phyloP scores from a whole-genome alignment of 2,113 vertebrate species.

The Pyrgilauda ruficollis region DNA sequence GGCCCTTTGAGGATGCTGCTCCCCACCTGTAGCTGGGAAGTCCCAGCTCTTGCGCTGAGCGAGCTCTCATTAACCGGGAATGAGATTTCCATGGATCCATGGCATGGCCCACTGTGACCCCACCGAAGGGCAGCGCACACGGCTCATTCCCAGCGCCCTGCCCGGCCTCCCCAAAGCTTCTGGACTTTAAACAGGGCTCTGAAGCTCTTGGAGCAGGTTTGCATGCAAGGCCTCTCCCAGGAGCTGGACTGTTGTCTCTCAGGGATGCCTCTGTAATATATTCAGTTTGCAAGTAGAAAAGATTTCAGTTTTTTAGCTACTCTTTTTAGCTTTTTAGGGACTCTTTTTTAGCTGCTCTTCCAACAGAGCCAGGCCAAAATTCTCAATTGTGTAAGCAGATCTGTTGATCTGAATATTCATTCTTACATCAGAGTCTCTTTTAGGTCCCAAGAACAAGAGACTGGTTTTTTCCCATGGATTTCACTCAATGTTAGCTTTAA shows the following conservation, averaged over 20 bases:
- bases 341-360: not conserved
- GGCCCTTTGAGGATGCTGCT: slow-evolving; percentile 14
- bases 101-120: too few relatives aligned
- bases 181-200: not conserved
- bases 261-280: not conserved
- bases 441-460: not conserved
- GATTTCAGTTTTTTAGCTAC: not conserved
- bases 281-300: not conserved
- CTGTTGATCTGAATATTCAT: not conserved
- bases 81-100: not conserved
- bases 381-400: not conserved
- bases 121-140: accelerated
- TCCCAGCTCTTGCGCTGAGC: not conserved
- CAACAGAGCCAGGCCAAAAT: not conserved
- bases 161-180: not conserved
- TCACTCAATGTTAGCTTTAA: not conserved
- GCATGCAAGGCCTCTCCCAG: not conserved
- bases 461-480: not conserved
- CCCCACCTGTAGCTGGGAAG: not conserved
- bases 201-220: not conserved
- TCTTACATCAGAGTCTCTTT: not conserved
- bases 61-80: not conserved
- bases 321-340: not conserved
- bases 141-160: not conserved
- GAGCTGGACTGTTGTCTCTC: not conserved